Conservation (phyloP, 35 echinoderm and acorn worm species). For the Apostichopus parvimensis region DNA sequence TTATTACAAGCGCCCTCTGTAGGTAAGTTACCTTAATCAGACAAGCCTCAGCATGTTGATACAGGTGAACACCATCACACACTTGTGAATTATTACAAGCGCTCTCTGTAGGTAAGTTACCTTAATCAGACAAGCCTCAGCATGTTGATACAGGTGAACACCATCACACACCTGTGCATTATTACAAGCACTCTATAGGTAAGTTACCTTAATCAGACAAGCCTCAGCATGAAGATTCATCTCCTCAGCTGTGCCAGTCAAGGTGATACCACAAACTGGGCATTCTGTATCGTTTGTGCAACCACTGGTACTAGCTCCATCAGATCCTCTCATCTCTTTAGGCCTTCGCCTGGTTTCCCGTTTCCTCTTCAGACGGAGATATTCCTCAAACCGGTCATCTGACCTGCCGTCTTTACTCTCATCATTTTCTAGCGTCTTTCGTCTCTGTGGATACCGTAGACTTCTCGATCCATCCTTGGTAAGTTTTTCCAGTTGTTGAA, state of each 20-base stretch:
- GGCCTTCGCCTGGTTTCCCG: constrained; percentile 11
- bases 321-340: neutral
- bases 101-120: too few species aligned
- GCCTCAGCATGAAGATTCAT: constrained; percentile 53
- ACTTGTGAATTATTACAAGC: too few species aligned
- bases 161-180: too few species aligned
- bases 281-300: neutral
- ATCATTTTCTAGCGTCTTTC: neutral
- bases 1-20: too few species aligned
- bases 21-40: too few species aligned
- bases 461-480: constrained; percentile 20
- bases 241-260: constrained; percentile 48
- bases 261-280: constrained; percentile 28
- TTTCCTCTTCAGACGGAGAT: constrained; percentile 34
- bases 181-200: too few species aligned
- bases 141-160: too few species aligned
- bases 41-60: too few species aligned
- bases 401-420: neutral
- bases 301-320: constrained; percentile 6
- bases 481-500: constrained; percentile 52
- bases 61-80: too few species aligned
- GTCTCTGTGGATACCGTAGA: neutral
- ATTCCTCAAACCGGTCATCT: constrained; percentile 39
- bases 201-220: constrained; percentile 39
- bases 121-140: too few species aligned